Conservation (phyloP, 2,113 vertebrate species). For the Microcebus griseorufus region DNA sequence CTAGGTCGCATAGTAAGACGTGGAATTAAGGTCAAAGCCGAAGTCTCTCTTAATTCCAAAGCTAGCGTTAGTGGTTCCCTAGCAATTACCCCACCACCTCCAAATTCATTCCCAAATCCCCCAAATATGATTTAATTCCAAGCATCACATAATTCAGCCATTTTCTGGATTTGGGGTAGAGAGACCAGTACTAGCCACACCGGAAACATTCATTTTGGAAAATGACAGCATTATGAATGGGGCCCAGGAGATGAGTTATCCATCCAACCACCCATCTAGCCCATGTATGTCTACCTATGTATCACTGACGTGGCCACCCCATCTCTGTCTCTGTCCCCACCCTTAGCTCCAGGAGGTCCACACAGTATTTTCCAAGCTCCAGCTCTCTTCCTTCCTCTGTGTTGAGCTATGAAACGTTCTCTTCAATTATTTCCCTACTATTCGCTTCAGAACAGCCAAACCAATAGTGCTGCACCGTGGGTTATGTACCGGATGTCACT, state of each 20-base stretch:
- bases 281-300: neutral
- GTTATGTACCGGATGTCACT: conserved; percentile 49
- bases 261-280: neutral
- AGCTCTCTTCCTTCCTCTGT: conserved; percentile 47
- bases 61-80: neutral
- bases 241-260: neutral
- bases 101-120: neutral
- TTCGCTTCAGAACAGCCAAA: conserved; percentile 67
- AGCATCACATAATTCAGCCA: neutral
- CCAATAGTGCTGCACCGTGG: conserved; percentile 59
- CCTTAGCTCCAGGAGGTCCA: neutral
- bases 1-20: neutral
- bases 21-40: neutral
- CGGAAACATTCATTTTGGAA: neutral
- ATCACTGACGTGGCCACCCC: neutral
- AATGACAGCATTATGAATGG: neutral
- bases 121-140: neutral
- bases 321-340: neutral
- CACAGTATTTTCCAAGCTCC: conserved; percentile 20
- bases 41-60: neutral
- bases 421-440: conserved; percentile 78
- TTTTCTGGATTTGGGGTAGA: neutral
- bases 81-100: neutral
- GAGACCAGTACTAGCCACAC: neutral
- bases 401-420: conserved; percentile 68